These are phyloP conservation scores for Sebastes schlegelii DNA, from an alignment of 2,113 vertebrate genomes.

Conservation along the genomic window DNA sequence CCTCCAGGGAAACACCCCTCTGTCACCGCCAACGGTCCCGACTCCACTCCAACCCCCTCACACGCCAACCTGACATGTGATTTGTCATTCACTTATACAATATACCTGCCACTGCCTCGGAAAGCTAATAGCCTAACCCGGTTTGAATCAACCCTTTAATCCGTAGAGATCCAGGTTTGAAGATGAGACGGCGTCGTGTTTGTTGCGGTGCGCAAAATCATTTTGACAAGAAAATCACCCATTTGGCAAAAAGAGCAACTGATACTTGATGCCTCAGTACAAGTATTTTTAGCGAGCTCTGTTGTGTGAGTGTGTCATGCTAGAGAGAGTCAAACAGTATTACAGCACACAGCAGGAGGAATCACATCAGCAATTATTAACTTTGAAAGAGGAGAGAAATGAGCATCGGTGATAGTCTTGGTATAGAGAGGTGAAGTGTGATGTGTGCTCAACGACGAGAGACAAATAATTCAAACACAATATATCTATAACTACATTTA, in stretches of 20 bases:
- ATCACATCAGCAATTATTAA: not conserved
- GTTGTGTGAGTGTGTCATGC: not conserved
- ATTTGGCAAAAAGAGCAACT: conserved; percentile 20
- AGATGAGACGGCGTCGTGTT: conserved; percentile 26
- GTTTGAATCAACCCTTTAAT: conserved; percentile 51
- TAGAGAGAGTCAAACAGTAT: not conserved
- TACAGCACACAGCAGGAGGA: not conserved
- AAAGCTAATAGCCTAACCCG: conserved; percentile 25
- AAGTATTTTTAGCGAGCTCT: not conserved
- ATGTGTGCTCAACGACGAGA: no score
- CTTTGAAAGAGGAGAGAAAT: no score
- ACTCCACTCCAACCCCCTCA: not conserved
- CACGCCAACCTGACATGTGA: conserved; percentile 4
- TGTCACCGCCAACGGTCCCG: not conserved
- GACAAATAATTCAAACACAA: no score
- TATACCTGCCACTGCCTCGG: conserved; percentile 14
- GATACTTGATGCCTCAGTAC: not conserved
- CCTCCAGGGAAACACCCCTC: not conserved
- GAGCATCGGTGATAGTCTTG: no score
- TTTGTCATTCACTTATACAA: conserved; percentile 25
- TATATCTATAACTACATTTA: no score
- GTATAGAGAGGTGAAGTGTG: no score
- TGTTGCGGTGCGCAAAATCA: conserved; percentile 17
- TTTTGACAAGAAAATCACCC: conserved; percentile 53
- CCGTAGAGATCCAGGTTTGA: conserved; percentile 13